phyloP scores from a whole-genome alignment of 2,113 vertebrate genomes.

The Micromys minutus region DNA sequence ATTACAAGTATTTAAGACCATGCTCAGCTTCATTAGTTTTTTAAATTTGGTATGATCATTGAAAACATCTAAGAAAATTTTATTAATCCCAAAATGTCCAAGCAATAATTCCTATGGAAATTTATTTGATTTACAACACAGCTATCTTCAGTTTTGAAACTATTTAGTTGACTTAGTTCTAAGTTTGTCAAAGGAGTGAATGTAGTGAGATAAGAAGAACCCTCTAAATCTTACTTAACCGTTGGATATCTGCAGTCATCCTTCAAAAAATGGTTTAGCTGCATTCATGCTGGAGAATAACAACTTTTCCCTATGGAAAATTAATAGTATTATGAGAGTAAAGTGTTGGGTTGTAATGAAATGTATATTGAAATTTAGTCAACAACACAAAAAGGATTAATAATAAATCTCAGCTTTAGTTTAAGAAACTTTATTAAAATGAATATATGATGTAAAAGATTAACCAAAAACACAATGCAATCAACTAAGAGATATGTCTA shows the following conservation, averaged over 20 bases:
- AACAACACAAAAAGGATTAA: neutral
- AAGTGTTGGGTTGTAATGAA: neutral
- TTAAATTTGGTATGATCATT: neutral
- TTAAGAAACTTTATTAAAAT: neutral
- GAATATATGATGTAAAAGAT: neutral
- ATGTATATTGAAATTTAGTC: neutral
- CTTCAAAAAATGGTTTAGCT: neutral
- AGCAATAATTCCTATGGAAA: neutral
- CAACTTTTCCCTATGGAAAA: neutral
- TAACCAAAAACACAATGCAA: neutral
- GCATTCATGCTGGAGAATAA: neutral
- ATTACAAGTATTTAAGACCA: neutral
- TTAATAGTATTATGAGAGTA: neutral
- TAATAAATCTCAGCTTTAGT: neutral
- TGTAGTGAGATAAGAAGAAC: neutral
- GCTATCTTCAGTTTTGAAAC: neutral
- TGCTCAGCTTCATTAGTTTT: neutral
- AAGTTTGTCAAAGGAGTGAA: conserved; percentile 38
- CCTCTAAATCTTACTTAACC: neutral
- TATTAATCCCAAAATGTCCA: neutral
- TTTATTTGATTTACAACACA: neutral
- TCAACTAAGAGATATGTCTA: neutral
- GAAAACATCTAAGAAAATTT: neutral
- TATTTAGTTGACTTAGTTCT: neutral
- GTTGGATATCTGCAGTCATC: neutral